A percentile compares a stretch with the other conserved stretches of the same genome.
These are phyloP conservation scores for Xenopus petersii DNA, from an alignment of 2,797 vertebrate species.

Conservation along the genomic window DNA sequence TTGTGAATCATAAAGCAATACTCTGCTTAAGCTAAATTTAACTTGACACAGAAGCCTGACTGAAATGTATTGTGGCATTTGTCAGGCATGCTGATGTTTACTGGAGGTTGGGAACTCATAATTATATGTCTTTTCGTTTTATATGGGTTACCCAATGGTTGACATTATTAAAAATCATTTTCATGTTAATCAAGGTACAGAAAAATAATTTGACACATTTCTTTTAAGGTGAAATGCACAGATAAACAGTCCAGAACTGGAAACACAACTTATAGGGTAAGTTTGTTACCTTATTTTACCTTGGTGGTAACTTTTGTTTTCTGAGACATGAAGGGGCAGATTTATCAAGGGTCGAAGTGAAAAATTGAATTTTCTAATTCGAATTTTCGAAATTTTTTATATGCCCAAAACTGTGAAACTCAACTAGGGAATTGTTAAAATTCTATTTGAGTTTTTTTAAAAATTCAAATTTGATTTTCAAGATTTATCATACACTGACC, in stretches of 20 bases:
- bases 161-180: constrained; percentile 59
- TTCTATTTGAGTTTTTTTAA: too few species aligned
- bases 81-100: constrained; percentile 54
- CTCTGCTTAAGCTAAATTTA: constrained; percentile 50
- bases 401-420: too few species aligned
- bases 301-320: too few species aligned
- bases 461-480: too few species aligned
- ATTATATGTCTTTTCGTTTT: constrained; percentile 57
- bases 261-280: background rate
- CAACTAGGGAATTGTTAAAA: too few species aligned
- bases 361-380: too few species aligned
- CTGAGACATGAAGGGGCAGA: too few species aligned
- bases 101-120: constrained; percentile 53
- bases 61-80: constrained; percentile 57
- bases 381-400: too few species aligned
- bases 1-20: constrained; percentile 53
- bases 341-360: too few species aligned
- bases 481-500: too few species aligned
- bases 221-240: constrained; percentile 21
- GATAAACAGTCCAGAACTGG: background rate
- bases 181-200: constrained; percentile 61
- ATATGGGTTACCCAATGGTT: constrained; percentile 51
- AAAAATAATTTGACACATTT: constrained; percentile 51
- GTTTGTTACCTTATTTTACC: constrained; percentile 10
- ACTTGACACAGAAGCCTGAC: constrained; percentile 53